Evolutionary conservation across 2,888 invertebrate species (phyloP), one percentile per base, ranked within the genome.

Genomic region (Rhagium mordax): DNA sequence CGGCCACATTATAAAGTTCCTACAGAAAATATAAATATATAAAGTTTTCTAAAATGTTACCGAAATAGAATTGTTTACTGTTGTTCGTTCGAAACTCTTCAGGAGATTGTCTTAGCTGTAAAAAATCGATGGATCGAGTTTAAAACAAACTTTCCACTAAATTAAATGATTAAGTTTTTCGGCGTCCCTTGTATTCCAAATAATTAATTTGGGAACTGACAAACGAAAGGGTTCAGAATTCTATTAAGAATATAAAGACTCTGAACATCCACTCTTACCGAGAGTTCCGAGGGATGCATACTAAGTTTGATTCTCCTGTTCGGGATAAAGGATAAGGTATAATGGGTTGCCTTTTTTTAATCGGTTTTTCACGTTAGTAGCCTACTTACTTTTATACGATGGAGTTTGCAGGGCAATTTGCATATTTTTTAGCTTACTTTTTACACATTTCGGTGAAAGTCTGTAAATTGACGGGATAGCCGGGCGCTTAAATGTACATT

Each of bases 321-420:
- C 61, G 21, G 24, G 18, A 61, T 61, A 61, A 61, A 41, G 61
- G 47, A 13, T 20, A 61, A 13, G 47, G 61, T 61, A 41, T 24
- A 61, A 61, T 61, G 47, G 47, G 47, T 61, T 61, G 61, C 61
- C 47, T 20, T 61, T 61, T 47, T 51, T 47, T 61, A 61, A 61
- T 61, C 61, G 47, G n/a, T 21, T 61, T 47, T 48, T 61, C 24
- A 47, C 47, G 20, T 18, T 47, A 20, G 41, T 24, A 61, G 29
- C 47, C 48, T 61, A 47, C 61, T 61, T 48, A 61, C 61, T 61
- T 61, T 61, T 61, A 61, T 61, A 16, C 47, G 21, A 21, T 41
- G 27, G 15, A 61, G 61, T 61, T 48, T 61, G 8, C 61, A 15
- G 6, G n/a, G 61, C 61, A 20, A 61, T 61, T 61, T 61, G 61